phyloP scores from a whole-genome alignment of 30 jellyfish, hydroid and myxozoan species.

The Aurelia aurita complex sp. Pacific region DNA sequence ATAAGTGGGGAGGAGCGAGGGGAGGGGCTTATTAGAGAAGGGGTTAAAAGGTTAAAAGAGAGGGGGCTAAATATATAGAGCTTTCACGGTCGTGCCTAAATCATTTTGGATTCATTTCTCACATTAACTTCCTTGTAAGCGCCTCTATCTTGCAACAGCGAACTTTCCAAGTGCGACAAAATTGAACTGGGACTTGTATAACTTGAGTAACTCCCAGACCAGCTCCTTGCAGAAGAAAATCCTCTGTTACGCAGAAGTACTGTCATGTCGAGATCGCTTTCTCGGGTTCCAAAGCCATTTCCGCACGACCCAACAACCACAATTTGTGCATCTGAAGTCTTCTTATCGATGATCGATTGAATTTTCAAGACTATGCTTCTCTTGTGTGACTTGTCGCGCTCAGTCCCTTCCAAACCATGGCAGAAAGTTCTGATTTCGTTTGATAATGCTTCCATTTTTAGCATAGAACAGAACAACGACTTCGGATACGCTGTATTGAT shows the following conservation, averaged over 20 bases:
- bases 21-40: too few relatives aligned
- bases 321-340: slow-evolving; percentile 9
- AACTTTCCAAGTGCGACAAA: neutral
- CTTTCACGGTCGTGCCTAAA: too few relatives aligned
- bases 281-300: slow-evolving; percentile 33
- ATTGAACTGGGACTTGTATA: neutral
- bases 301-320: slow-evolving; percentile 40
- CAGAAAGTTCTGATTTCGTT: slow-evolving; percentile 5
- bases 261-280: slow-evolving; percentile 48
- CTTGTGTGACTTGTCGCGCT: neutral
- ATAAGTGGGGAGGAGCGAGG: too few relatives aligned
- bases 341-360: slow-evolving; percentile 12
- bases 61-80: too few relatives aligned
- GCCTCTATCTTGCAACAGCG: neutral
- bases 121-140: neutral
- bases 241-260: neutral
- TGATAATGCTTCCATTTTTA: slow-evolving; percentile 25
- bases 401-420: slow-evolving; percentile 3
- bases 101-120: too few relatives aligned
- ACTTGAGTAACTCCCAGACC: neutral
- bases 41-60: too few relatives aligned
- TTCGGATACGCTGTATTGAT: too few relatives aligned
- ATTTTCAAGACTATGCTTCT: neutral
- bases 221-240: neutral
- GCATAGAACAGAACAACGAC: too few relatives aligned